Conservation (phyloP, 30 jellyfish, hydroid and myxozoan species). For the Sanderia malayensis region DNA sequence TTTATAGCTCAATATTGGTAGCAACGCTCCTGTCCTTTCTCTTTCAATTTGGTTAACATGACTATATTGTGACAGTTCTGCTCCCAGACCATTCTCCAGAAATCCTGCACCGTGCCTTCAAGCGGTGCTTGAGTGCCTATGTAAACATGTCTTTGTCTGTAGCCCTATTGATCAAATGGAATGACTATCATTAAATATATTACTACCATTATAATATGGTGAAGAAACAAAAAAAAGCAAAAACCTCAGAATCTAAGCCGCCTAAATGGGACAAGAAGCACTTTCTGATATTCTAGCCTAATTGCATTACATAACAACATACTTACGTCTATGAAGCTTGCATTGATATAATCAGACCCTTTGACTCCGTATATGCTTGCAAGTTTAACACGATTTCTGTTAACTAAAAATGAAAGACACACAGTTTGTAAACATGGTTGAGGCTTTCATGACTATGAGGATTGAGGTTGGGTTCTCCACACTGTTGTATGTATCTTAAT, state of each 20-base stretch:
- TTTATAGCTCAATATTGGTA: too few relatives aligned
- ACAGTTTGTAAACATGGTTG: neutral
- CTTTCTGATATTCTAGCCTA: too few relatives aligned
- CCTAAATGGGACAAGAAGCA: too few relatives aligned
- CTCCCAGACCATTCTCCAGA: slow-evolving; percentile 97
- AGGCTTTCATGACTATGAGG: too few relatives aligned
- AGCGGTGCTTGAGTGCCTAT: slow-evolving; percentile 96
- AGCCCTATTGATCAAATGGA: slow-evolving; percentile 73
- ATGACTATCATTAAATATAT: too few relatives aligned
- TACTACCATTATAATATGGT: too few relatives aligned
- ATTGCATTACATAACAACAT: too few relatives aligned
- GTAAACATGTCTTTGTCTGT: slow-evolving; percentile 79
- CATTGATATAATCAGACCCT: slow-evolving; percentile 92
- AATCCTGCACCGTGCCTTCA: slow-evolving; percentile 76
- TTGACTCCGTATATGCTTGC: slow-evolving; percentile 80
- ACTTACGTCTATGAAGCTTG: slow-evolving; percentile 84
- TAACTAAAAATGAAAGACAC: slow-evolving; percentile 27
- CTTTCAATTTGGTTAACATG: slow-evolving; percentile 89
- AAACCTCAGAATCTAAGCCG: too few relatives aligned
- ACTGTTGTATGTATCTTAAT: too few relatives aligned
- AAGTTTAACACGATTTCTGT: slow-evolving; percentile 85
- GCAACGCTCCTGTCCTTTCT: slow-evolving; percentile 79
- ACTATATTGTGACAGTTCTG: slow-evolving; percentile 79
- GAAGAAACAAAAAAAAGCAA: too few relatives aligned
- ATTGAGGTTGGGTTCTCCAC: too few relatives aligned